Evolutionary conservation across 2,888 invertebrate genomes (phyloP), one percentile per base, ranked within the genome.

Genomic region (Stenotaenia linearis): DNA sequence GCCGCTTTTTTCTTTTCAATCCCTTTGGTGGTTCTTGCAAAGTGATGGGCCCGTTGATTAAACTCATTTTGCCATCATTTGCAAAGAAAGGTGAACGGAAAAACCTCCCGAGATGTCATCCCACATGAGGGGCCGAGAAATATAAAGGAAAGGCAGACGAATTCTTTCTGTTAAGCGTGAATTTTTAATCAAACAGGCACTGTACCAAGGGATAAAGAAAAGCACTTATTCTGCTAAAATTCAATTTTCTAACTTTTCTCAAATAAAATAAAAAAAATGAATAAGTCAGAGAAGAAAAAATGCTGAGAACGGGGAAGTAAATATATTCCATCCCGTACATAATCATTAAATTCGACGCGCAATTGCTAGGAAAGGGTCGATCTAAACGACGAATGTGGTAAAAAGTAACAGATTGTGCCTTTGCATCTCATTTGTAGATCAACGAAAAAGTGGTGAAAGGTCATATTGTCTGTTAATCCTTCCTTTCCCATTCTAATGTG

Each of bases 61-160:
- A 69, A 69, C 69, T 69, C 69, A 69, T 69, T 69, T 69, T 69
- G 69, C 69, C 69, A 69, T 69, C 69, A 69, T 69, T 69, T 69
- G 69, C 69, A 69, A 69, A 69, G 69, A 69, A 69, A 69, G 69
- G 69, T 69, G 69, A 69, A 69, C 69, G 69, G n/a, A 23, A 25
- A 28, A 69, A 69, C 69, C 69, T 69, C 69, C n/a, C 23, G 69
- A 69, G 69, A 69, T 69, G 69, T 69, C 69, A 69, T 69, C 69
- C 69, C 69, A 28, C 69, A 28, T 6, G 69, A 69, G 69, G 69
- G 69, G 28, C 69, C 69, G 69, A 69, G 69, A 69, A 69, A 69
- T 69, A 69, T 69, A 69, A 69, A 28, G 69, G 69, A 69, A 69
- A 69, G 23, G 69, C 69, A 69, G 25, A 69, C 69, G 69, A 69